Base-by-base conservation (phyloP, 1,140 invertebrate species). In the Drosophila rufa region DNA sequence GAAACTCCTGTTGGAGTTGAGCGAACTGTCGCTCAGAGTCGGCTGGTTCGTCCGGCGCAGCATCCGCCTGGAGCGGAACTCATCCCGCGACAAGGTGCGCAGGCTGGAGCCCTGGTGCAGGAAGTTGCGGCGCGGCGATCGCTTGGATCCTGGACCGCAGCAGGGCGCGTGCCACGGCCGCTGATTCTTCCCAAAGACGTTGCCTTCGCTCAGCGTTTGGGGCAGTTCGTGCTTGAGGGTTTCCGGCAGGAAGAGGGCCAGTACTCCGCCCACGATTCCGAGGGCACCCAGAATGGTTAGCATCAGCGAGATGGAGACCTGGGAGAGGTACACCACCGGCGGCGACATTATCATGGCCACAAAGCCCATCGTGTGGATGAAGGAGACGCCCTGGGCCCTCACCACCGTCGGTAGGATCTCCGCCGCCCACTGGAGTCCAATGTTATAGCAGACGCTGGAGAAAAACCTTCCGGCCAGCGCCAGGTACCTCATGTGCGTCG, bases 361-460 rank as follows among this genome's bases (percentile, higher is more conserved):
- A 80, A 97, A 97, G 33, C 97, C 97, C 94, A 96, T 96, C 47
- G 97, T 97, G 79, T 97, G 97, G 57, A 97, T 97, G 0, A 97
- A 93, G 15, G 96, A 96, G 0, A 98, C 95, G 0, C 97, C 97
- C 92, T 97, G 97, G 0, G 96, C 97, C 47, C 97, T 92, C 0
- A 98, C 96, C 1, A 97, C 97, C 0, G 97, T 98, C 2, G 97
- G 97, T 12, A 98, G 91, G 0, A 98, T 92, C 92, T 98, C 97
- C 1, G 97, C 97, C 0, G 97, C 97, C 93, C 97, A 98, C 82
- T 98, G 97, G 0, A 98, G 94, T 0, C 97, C 97, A 58, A 98
- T 98, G 91, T 98, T 98, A 92, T 97, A 98, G 0, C 97, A 96
- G 36, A 97, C 97, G 78, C 97, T 98, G 15, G 98, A 95, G 68